These are phyloP conservation scores for Trachelipus rathkii DNA, from an alignment of 1,140 invertebrate species.

Conservation along the genomic window DNA sequence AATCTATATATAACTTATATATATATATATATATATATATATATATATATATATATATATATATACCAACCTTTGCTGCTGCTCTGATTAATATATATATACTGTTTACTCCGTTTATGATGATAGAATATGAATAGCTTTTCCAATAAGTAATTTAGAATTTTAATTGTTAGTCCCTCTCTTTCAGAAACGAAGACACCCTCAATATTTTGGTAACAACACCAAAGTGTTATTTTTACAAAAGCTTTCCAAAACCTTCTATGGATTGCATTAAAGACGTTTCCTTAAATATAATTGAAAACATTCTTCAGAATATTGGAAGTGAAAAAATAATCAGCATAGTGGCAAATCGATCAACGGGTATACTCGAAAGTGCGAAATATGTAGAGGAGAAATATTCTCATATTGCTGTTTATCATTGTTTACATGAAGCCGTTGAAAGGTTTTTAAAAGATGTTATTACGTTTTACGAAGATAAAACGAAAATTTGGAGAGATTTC, in stretches of 20 bases:
- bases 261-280: background rate
- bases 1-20: too few species aligned
- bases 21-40: too few species aligned
- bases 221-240: background rate
- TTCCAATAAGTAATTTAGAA: too few species aligned
- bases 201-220: background rate
- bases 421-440: slow-evolving; percentile 2
- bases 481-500: background rate
- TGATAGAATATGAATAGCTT: too few species aligned
- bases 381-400: background rate
- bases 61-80: too few species aligned
- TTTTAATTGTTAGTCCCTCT: background rate
- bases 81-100: too few species aligned
- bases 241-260: background rate
- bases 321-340: background rate
- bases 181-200: background rate
- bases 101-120: too few species aligned
- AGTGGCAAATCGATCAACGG: background rate
- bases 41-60: too few species aligned
- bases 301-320: background rate
- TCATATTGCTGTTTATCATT: background rate
- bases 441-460: background rate
- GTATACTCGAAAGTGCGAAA: background rate
- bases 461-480: background rate
- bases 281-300: background rate